Evolutionary conservation across 2,797 vertebrate species (phyloP), one percentile per base, ranked within the genome.

Genomic region (Hyperoplus lanceolatus): DNA sequence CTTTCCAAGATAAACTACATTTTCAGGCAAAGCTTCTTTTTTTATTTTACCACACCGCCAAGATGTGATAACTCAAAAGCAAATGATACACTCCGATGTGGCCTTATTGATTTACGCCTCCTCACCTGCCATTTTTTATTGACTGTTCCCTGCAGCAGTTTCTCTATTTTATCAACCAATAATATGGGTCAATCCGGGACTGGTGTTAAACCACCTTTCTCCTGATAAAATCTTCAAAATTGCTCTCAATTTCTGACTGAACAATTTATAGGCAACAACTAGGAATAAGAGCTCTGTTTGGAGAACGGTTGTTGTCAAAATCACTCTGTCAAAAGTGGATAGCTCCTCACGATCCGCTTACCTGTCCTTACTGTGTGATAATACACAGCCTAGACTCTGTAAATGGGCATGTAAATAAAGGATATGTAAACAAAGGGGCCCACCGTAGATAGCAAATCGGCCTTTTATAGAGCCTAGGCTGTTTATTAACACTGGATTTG

Each of bases 91-190:
- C 75, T 75, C 69, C 77, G 75, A 85, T 87, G 86, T 83, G 85
- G 83, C 78, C 81, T 80, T 84, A 92, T 92, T 87, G 89, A 92
- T 91, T 90, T 81, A 60, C 6, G 45, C 75, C 81, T 84, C 75
- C 81, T 84, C 85, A 88, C 81, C 80, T 88, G 87, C 74, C 86
- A 92, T 88, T 91, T 29, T 91, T 77, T 87, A 90, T 90, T 80
- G 87, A 91, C 76, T 56, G 29, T 49, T 63, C 63, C 78, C 76
- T 72, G 75, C 6, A 6, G 71, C 45, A 5, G 61, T 72, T 88
- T 83, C 77, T 0, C 74, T 62, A n/a, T 76, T 89, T 80, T 63
- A 73, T 78, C 59, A 85, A 75, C 29, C 29, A 69, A 54, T 54
- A 21, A 56, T 49, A 64, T 8, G 53, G 62, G 41, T 41, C 16